Evolutionary conservation across 2,888 invertebrate species (phyloP).

Genomic region (Eledone cirrhosa): DNA sequence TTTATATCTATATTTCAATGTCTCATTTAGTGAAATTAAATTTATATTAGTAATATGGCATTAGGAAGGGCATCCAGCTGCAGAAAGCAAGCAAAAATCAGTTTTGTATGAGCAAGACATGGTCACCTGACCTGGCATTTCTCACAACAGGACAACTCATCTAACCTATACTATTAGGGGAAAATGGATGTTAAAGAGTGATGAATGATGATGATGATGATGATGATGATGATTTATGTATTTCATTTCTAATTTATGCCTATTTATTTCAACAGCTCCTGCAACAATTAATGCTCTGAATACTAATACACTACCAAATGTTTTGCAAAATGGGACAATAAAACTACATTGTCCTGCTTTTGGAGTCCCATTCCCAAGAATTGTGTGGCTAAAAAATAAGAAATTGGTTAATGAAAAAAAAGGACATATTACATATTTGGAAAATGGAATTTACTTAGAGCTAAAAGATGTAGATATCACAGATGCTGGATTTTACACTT

Average conservation of each 20-base stretch:
- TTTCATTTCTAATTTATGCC: background rate
- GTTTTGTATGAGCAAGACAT: too few relatives aligned
- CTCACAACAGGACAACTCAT: too few relatives aligned
- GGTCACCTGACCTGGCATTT: too few relatives aligned
- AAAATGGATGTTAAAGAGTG: too few relatives aligned
- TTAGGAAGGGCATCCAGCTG: too few relatives aligned
- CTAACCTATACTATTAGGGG: too few relatives aligned
- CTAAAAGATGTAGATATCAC: constrained; percentile 45
- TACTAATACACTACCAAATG: constrained; percentile 58
- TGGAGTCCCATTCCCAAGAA: constrained; percentile 65
- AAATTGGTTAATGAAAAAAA: constrained; percentile 37
- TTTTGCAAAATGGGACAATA: constrained; percentile 58
- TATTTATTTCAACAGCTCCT: constrained; percentile 55
- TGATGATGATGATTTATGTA: too few relatives aligned
- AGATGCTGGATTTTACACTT: constrained; percentile 65
- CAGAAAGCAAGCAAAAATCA: too few relatives aligned
- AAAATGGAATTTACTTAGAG: constrained; percentile 52
- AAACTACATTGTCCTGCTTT: constrained; percentile 66
- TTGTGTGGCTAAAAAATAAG: constrained; percentile 65
- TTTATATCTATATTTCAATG: too few relatives aligned
- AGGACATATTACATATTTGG: constrained; percentile 25
- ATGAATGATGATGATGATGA: too few relatives aligned
- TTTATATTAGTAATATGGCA: too few relatives aligned
- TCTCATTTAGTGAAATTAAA: too few relatives aligned
- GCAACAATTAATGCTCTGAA: constrained; percentile 63